Percentiles rank a stretch among this genome's conserved stretches.
Evolutionary conservation across 1,140 invertebrate genomes (phyloP).

Genomic region (Babylonia areolata): DNA sequence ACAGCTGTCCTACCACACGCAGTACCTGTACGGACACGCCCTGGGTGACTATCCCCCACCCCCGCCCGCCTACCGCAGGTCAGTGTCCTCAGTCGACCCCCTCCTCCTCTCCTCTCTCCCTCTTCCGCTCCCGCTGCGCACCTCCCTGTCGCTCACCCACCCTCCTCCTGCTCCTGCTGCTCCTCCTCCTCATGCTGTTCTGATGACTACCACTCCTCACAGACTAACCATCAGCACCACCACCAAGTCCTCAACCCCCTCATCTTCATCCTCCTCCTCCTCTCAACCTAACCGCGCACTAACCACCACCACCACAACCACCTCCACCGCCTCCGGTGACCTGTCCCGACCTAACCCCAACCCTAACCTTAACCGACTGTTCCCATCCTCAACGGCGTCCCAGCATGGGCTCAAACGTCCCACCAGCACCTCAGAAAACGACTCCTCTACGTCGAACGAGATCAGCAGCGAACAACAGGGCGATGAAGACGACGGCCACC

Average conservation of each 20-base stretch:
- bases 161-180: too few relatives aligned
- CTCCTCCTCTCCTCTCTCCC: constrained; percentile 25
- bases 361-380: too few relatives aligned
- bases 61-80: constrained; percentile 16
- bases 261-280: too few relatives aligned
- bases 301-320: too few relatives aligned
- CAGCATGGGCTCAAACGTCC: not conserved
- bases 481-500: too few relatives aligned
- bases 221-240: constrained; percentile 20
- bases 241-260: too few relatives aligned
- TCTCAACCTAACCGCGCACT: not conserved
- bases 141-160: too few relatives aligned
- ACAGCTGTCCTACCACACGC: not conserved
- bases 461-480: too few relatives aligned
- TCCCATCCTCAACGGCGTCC: not conserved
- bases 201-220: too few relatives aligned
- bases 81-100: not conserved
- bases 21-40: not conserved
- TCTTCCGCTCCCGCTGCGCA: too few relatives aligned
- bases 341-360: not conserved
- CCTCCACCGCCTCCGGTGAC: not conserved
- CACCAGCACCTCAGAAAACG: not conserved
- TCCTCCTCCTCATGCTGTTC: not conserved
- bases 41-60: constrained; percentile 13
- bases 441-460: too few relatives aligned